A percentile compares a stretch with the other conserved stretches of the same genome.
phyloP scores from a whole-genome alignment of 2,113 vertebrate genomes.

The Oenanthe melanoleuca region DNA sequence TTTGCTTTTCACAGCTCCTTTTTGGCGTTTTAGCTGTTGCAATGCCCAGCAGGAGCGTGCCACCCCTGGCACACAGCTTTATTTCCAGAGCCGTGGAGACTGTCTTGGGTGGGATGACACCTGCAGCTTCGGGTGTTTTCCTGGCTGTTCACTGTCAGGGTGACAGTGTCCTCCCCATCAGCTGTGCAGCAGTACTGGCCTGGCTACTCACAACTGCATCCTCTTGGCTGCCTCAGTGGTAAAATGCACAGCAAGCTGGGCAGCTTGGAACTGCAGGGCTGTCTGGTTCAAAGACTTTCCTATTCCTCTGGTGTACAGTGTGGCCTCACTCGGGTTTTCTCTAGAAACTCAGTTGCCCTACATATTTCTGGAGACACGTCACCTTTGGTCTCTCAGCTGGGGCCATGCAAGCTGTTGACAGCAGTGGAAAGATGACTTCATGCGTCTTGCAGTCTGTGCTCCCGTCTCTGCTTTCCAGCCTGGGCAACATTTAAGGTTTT shows the following conservation, averaged over 20 bases:
- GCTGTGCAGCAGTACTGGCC: background rate
- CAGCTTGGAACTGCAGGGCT: background rate
- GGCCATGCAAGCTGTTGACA: conserved; percentile 16
- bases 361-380: conserved; percentile 32
- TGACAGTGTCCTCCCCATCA: background rate
- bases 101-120: background rate
- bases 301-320: background rate
- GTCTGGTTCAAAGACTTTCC: background rate
- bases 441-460: background rate
- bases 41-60: rapidly evolving
- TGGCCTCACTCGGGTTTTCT: conserved; percentile 15
- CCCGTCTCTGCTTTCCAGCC: conserved; percentile 22
- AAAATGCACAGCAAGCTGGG: background rate
- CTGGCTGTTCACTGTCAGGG: rapidly evolving
- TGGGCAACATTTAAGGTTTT: background rate
- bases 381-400: conserved; percentile 18
- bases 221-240: background rate
- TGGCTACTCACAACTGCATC: background rate
- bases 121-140: background rate
- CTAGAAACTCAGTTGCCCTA: conserved; percentile 12
- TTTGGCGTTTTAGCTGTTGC: rapidly evolving
- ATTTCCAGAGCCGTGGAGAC: background rate
- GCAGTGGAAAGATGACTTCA: conserved; percentile 52
- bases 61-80: background rate
- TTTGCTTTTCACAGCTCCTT: background rate